Evolutionary conservation across 2,888 invertebrate species (phyloP).

Genomic region (Coleophora deauratella): DNA sequence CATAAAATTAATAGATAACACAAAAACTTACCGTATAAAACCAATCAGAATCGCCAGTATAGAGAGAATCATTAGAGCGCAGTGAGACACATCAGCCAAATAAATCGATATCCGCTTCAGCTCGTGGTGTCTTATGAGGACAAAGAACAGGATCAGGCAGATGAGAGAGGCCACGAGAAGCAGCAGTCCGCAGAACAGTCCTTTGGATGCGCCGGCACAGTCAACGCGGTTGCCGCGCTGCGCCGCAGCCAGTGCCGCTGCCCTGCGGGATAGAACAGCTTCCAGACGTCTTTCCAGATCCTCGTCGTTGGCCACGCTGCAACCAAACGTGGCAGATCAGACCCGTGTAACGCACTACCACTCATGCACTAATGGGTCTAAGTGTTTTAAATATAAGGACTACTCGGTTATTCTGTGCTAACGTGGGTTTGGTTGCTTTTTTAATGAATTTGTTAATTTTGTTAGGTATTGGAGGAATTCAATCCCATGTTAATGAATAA

Average conservation of each 20-base stretch:
- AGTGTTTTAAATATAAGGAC: background rate
- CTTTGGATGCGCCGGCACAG: slow-evolving; percentile 95
- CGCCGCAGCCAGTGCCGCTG: slow-evolving; percentile 89
- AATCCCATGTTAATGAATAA: too few relatives aligned
- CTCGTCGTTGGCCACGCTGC: slow-evolving; percentile 79
- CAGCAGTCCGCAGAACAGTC: slow-evolving; percentile 92
- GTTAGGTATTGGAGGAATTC: background rate
- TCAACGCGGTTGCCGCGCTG: slow-evolving; percentile 89
- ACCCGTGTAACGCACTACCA: slow-evolving; percentile 21
- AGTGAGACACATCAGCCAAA: slow-evolving; percentile 93
- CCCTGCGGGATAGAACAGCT: slow-evolving; percentile 89
- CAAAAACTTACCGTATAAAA: slow-evolving; percentile 83
- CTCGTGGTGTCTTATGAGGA: slow-evolving; percentile 89
- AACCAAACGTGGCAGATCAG: slow-evolving; percentile 63
- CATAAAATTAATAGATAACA: slow-evolving; percentile 13
- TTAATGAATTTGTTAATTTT: background rate
- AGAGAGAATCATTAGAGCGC: slow-evolving; percentile 89
- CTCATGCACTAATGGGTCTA: slow-evolving; percentile 1
- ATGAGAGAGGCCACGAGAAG: slow-evolving; percentile 92
- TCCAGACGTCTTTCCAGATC: slow-evolving; percentile 91
- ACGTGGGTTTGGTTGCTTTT: background rate
- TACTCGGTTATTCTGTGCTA: background rate
- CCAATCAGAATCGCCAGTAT: slow-evolving; percentile 93
- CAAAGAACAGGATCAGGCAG: slow-evolving; percentile 96
- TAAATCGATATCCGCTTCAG: slow-evolving; percentile 90